phyloP scores from a whole-genome alignment of 2,888 invertebrate genomes.

The Eueremaeus valkanovi region DNA sequence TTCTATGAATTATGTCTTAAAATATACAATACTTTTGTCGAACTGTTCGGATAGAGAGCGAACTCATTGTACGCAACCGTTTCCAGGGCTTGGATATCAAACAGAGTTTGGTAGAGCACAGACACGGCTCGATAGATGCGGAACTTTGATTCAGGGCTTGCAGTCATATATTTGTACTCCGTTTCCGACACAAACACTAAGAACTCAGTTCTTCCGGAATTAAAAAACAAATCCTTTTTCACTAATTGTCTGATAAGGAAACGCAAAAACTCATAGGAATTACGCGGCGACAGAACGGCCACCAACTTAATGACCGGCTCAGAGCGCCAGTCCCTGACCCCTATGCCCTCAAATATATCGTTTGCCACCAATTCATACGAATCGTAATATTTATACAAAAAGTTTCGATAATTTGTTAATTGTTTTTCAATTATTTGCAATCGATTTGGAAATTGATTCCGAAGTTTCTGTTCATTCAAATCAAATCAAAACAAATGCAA shows the following conservation, averaged over 20 bases:
- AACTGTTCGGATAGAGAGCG: background rate
- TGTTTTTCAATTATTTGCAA: constrained; percentile 18
- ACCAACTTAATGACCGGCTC: background rate
- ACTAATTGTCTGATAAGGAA: background rate
- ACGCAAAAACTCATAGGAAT: background rate
- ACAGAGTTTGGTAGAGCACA: constrained; percentile 66
- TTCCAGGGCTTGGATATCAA: constrained; percentile 57
- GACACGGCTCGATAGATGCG: constrained; percentile 59
- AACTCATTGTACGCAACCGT: background rate
- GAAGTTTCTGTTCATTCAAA: background rate
- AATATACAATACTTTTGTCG: background rate
- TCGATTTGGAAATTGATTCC: background rate
- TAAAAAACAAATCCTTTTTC: background rate
- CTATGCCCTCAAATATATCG: background rate
- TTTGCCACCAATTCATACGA: background rate
- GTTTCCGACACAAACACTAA: background rate
- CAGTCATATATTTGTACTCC: constrained; percentile 42
- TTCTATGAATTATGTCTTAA: background rate
- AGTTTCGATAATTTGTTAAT: background rate
- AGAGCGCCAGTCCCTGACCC: background rate
- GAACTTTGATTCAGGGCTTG: constrained; percentile 55
- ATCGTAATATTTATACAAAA: background rate
- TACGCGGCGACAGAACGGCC: background rate
- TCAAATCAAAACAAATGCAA: background rate
- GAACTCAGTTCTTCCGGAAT: constrained; percentile 4